phyloP scores from a whole-genome alignment of 1,140 invertebrate species.

The Chlorops oryzae region DNA sequence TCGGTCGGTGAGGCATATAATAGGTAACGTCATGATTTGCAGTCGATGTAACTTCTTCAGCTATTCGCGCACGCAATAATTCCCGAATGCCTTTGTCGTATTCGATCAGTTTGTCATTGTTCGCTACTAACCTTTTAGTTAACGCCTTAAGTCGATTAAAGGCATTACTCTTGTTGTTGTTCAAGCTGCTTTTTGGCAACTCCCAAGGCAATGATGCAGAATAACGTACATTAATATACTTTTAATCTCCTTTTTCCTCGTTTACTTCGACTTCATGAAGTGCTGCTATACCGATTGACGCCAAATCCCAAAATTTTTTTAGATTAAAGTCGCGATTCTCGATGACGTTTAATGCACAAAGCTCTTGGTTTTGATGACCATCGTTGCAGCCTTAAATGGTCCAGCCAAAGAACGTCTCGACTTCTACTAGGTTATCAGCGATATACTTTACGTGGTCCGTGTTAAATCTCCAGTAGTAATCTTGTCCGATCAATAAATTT shows the following conservation, averaged over 20 bases:
- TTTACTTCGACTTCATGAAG: no score
- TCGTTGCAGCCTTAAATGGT: neutral
- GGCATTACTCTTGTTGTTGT: neutral
- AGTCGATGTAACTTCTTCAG: neutral
- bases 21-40: conserved; percentile 18
- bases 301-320: conserved; percentile 6
- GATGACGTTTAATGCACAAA: neutral
- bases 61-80: neutral
- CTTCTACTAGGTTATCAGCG: neutral
- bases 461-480: conserved; percentile 5
- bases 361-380: neutral
- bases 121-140: neutral
- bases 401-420: conserved; percentile 9
- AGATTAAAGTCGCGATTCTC: neutral
- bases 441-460: neutral
- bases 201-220: no score
- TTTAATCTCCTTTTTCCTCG: neutral
- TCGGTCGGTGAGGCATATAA: conserved; percentile 37
- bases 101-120: neutral
- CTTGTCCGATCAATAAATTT: conserved; percentile 1
- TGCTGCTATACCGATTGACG: neutral
- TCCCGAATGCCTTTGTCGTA: neutral
- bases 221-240: no score
- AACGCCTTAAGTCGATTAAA: neutral
- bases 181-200: no score